phyloP scores from a whole-genome alignment of 2,797 vertebrate species.

The Coendou prehensilis region DNA sequence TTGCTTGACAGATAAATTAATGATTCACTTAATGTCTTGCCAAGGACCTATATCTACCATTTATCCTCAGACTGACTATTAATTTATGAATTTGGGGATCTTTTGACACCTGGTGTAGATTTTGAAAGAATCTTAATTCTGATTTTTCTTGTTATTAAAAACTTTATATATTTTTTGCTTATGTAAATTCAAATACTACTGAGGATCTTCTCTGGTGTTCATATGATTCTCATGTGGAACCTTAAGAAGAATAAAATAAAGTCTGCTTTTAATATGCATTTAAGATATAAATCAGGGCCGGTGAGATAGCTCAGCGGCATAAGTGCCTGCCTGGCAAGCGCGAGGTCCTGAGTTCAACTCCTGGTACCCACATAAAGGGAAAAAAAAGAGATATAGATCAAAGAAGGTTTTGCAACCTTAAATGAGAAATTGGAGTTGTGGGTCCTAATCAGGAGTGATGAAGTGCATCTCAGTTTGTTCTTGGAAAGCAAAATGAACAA shows the following conservation, averaged over 20 bases:
- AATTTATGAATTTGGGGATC: neutral
- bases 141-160: neutral
- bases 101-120: neutral
- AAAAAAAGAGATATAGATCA: neutral
- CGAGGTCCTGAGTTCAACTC: too few relatives aligned
- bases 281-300: neutral
- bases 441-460: neutral
- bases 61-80: neutral
- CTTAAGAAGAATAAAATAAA: neutral
- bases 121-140: neutral
- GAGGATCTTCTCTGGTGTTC: neutral
- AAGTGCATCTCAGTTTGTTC: neutral
- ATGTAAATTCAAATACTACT: neutral
- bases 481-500: neutral
- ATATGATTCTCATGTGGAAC: neutral
- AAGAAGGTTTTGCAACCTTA: neutral
- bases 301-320: too few relatives aligned
- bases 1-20: neutral
- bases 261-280: neutral
- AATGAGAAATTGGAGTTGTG: neutral
- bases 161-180: neutral
- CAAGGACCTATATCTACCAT: neutral
- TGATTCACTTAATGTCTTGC: neutral
- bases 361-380: too few relatives aligned
- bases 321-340: too few relatives aligned